Evolutionary conservation across 2,888 invertebrate genomes (phyloP).

Genomic region (Polymixis flavicincta): DNA sequence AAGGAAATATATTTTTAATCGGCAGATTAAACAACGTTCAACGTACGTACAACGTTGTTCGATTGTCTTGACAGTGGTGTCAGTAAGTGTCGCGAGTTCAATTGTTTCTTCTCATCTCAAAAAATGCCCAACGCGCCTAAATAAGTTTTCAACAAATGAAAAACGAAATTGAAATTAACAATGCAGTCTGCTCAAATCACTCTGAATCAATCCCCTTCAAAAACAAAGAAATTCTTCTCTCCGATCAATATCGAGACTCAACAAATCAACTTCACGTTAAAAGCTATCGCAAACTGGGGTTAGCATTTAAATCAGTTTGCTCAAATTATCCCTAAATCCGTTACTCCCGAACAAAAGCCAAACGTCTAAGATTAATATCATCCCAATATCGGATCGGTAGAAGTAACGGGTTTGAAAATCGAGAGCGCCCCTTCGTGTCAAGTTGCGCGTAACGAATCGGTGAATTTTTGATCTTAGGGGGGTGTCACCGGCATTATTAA

Average conservation of each 20-base stretch:
- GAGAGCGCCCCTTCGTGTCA: constrained; percentile 79
- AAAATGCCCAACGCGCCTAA: too few relatives aligned
- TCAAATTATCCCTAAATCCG: constrained; percentile 63
- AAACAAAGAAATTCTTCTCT: constrained; percentile 27
- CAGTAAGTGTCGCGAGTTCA: too few relatives aligned
- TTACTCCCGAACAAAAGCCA: constrained; percentile 63
- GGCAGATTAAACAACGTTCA: too few relatives aligned
- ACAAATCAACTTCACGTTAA: constrained; percentile 59
- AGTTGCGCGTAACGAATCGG: constrained; percentile 81
- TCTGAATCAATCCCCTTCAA: constrained; percentile 5
- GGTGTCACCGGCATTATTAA: constrained; percentile 84
- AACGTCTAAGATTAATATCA: constrained; percentile 71
- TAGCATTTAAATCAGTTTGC: constrained; percentile 67
- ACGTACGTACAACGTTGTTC: too few relatives aligned
- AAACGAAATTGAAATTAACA: not conserved
- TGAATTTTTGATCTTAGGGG: constrained; percentile 85
- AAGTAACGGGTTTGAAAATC: constrained; percentile 80
- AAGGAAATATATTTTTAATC: too few relatives aligned
- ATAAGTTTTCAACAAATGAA: too few relatives aligned
- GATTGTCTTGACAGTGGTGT: too few relatives aligned
- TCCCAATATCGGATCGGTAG: constrained; percentile 79
- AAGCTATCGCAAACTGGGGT: constrained; percentile 54
- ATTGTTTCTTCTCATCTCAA: too few relatives aligned
- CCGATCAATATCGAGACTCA: constrained; percentile 29
- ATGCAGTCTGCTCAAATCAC: not conserved